Conservation (phyloP, 2,113 vertebrate species). For the Ageneiosus marmoratus region DNA sequence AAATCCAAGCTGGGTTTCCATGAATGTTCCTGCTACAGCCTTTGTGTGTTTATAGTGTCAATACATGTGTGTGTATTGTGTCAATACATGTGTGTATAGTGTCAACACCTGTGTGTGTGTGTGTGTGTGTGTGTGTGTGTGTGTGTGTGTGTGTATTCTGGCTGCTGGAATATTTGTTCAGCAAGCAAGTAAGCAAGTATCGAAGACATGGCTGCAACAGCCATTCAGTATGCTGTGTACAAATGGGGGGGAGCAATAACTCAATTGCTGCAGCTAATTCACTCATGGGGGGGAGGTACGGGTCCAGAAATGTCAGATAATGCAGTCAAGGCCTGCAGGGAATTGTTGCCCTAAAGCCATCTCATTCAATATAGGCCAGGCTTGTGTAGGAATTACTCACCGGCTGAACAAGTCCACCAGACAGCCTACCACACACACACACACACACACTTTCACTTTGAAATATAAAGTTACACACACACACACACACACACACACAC, state of each 20-base stretch:
- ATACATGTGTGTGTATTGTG: no score
- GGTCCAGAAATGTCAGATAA: constrained; percentile 77
- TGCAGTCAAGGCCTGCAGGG: constrained; percentile 71
- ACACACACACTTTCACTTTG: constrained; percentile 59
- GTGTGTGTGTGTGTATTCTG: constrained; percentile 16
- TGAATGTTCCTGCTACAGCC: constrained; percentile 35
- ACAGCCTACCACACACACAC: constrained; percentile 68
- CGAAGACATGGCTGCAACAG: constrained; percentile 64
- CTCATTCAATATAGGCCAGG: constrained; percentile 72
- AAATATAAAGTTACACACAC: constrained; percentile 54
- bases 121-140: constrained; percentile 9
- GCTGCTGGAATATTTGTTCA: constrained; percentile 56
- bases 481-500: constrained; percentile 18
- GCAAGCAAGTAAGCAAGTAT: constrained; percentile 54
- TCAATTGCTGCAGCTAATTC: constrained; percentile 78
- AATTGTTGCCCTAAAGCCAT: constrained; percentile 75
- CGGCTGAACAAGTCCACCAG: constrained; percentile 66
- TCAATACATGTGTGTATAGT: background rate
- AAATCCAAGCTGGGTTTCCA: background rate
- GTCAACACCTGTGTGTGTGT: constrained; percentile 12
- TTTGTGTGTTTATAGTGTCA: background rate
- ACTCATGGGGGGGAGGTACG: constrained; percentile 66
- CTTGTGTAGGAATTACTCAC: constrained; percentile 71
- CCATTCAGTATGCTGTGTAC: constrained; percentile 72
- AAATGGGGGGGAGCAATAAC: constrained; percentile 77